Evolutionary conservation across 2,113 vertebrate species (phyloP), one percentile per base, ranked within the genome.

Genomic region (Carassius auratus): DNA sequence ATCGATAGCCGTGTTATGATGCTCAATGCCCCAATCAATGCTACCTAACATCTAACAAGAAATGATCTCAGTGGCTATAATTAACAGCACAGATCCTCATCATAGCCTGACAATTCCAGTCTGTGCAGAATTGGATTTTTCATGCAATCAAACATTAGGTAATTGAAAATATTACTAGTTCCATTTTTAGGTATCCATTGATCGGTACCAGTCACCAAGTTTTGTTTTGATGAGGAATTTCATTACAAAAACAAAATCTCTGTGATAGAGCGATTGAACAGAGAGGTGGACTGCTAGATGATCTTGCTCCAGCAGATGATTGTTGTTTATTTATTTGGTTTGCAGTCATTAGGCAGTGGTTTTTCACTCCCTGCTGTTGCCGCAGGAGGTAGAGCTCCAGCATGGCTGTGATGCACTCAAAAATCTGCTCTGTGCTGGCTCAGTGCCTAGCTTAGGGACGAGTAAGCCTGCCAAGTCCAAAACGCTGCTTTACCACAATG

Each of bases 41-140:
- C 66, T 62, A 66, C 52, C 23, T 83, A 86, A 85, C 36, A 84
- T 36, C 75, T 82, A 90, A 91, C 87, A 88, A 89, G 81, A 91
- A 93, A 90, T 84, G 68, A 85, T 87, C n/a, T 38, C 48, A n/a
- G 69, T 76, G 61, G 88, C 90, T 88, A 86, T 89, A 91, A 93
- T 93, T 90, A 92, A 90, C 87, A 89, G 66, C 86, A 68, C 73
- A 86, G 89, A 89, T 88, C 84, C 78, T 90, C 87, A 92, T 91
- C 84, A 91, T 83, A 88, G 88, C 84, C 90, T 91, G 90, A 90
- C 66, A 90, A 92, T 90, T 80, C 86, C 90, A 89, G 91, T 87
- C 88, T 77, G 85, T 52, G 83, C 82, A 75, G 88, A 87, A 90
- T 69, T 82, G 85, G 84, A 79, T 84, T 91, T 90, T 86, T 89